Conservation (phyloP, 2,797 vertebrate species). For the Diplodus sargus region DNA sequence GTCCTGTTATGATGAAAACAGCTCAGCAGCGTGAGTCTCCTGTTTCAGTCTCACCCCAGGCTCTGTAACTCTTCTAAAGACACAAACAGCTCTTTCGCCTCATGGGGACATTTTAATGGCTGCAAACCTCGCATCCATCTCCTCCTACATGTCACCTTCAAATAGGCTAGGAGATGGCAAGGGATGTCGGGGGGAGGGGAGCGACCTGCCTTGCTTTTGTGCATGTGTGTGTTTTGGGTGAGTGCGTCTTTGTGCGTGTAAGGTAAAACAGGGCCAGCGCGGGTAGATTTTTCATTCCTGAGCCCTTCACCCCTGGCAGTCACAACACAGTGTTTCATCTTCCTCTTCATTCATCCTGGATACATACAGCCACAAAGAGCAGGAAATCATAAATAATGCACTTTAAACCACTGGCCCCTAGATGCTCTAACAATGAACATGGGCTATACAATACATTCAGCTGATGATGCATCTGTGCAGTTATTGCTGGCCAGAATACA, state of each 20-base stretch:
- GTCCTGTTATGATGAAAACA: conserved; percentile 76
- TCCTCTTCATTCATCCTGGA: conserved; percentile 81
- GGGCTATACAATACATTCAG: conserved; percentile 44
- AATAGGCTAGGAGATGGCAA: conserved; percentile 70
- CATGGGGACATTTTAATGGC: conserved; percentile 81
- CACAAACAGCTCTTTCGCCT: conserved; percentile 76
- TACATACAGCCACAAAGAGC: conserved; percentile 70
- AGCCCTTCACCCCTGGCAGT: conserved; percentile 76
- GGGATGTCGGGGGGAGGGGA: conserved; percentile 25
- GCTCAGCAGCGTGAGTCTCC: conserved; percentile 67
- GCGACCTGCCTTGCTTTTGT: conserved; percentile 18
- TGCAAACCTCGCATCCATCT: conserved; percentile 80
- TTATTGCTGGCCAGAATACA: conserved; percentile 61
- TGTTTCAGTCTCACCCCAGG: conserved; percentile 71
- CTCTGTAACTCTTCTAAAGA: conserved; percentile 78
- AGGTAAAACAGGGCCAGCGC: conserved; percentile 55
- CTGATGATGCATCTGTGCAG: conserved; percentile 59
- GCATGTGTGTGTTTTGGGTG: conserved; percentile 9
- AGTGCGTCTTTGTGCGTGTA: conserved; percentile 14
- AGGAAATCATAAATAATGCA: conserved; percentile 81
- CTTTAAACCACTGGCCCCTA: conserved; percentile 54
- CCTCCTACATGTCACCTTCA: conserved; percentile 81
- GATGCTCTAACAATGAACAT: conserved; percentile 64
- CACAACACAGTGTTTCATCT: conserved; percentile 82
- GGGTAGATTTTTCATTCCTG: conserved; percentile 77